A percentile compares a stretch with the other conserved stretches of the same genome.
These are phyloP conservation scores for Apis cerana DNA, from an alignment of 1,140 invertebrate genomes.

Conservation along the genomic window DNA sequence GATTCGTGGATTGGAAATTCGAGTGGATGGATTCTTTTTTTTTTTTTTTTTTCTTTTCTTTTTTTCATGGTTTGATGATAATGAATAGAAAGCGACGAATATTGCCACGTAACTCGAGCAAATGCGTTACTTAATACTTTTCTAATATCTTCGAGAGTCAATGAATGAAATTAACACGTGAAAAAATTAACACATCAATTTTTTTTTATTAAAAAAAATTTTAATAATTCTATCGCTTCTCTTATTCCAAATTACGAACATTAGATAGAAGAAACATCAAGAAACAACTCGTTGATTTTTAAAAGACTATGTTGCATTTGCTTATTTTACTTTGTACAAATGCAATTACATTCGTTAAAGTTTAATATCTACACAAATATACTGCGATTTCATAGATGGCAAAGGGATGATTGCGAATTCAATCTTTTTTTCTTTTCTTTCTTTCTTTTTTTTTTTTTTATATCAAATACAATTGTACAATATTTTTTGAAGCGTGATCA, in stretches of 20 bases:
- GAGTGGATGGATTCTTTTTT: neutral
- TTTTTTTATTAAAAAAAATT: neutral
- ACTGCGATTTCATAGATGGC: neutral
- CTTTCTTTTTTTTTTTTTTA: neutral
- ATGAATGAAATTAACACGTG: neutral
- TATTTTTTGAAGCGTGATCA: constrained; percentile 7
- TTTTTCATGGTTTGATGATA: neutral
- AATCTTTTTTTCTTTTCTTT: too few species aligned
- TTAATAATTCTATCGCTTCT: neutral
- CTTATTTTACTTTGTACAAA: constrained; percentile 7
- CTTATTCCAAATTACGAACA: too few species aligned
- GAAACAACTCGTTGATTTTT: neutral
- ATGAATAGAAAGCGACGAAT: constrained; percentile 9
- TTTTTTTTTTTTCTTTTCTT: neutral
- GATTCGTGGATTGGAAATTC: neutral
- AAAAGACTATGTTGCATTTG: constrained; percentile 25
- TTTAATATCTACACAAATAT: constrained; percentile 47
- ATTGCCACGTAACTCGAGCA: neutral
- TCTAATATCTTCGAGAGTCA: neutral
- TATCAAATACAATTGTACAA: constrained; percentile 5
- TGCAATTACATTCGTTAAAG: constrained; percentile 25
- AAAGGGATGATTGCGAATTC: neutral
- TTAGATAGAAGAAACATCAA: neutral
- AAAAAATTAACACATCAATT: too few species aligned
- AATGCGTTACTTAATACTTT: constrained; percentile 5